Base-by-base conservation (phyloP, 2,113 vertebrate species). In the Harpagus bidentatus region DNA sequence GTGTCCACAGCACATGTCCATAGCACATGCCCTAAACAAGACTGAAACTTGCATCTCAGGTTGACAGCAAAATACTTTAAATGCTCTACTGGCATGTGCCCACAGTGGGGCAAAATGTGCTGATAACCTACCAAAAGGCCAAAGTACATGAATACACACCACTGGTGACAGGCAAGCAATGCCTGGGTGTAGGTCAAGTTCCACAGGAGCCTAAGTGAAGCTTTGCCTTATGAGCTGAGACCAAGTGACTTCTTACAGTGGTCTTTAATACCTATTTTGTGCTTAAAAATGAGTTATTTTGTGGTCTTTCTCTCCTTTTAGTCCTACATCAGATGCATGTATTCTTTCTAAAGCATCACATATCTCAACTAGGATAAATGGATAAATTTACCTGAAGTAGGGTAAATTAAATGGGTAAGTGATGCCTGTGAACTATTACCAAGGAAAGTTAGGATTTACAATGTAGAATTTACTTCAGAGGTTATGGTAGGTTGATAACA, bases 141-240 rank as follows among this genome's bases (percentile, higher is more conserved):
- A 2, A 56, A 25, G 3, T 20, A 22, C 8, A 7, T 0, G 2
- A 88, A 36, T 16, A 5, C 7, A 11, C 25, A 47, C 4, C 16
- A 5, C 0, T 7, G 11, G 9, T 38, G 48, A 31, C 55, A 86
- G 43, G 7, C 40, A 80, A 48, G 19, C 23, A 48, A 55, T 36
- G n/a, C 25, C 28, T 45, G 48, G 31, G 15, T 1, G 1, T 9
- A 71, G 10, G 17, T n/a, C 25, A 53, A 6, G 15, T 36, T 85
- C 62, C 29, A 47, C 12, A 48, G n/a, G 19, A 55, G 10, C 15
- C 31, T 31, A 21, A 32, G 11, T 16, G 26, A 82, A 80, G 4
- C 3, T 1, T 67, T 65, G 59, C 5, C 16, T 67, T 26, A n/a
- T 15, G 7, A 80, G 21, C 11, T 61, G 66, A 92, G 31, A 65